Percentiles rank a stretch among this genome's conserved stretches.
These are phyloP conservation scores for Lucinisca nassula DNA, from an alignment of 2,888 invertebrate species.

Conservation along the genomic window DNA sequence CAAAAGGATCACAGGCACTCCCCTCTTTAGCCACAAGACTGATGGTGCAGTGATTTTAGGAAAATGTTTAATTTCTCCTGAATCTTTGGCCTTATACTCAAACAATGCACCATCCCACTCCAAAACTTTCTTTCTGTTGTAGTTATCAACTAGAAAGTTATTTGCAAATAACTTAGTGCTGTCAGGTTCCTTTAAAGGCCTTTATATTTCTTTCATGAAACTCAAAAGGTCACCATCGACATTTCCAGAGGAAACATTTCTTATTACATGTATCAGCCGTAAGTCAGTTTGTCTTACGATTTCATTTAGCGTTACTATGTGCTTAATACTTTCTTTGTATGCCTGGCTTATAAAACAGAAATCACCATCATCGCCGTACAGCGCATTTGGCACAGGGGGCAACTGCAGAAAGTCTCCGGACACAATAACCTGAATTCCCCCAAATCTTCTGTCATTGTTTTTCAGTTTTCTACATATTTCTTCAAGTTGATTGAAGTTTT, in stretches of 20 bases:
- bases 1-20: constrained; percentile 35
- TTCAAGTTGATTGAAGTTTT: background rate
- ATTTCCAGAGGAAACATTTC: constrained; percentile 27
- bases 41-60: constrained; percentile 8
- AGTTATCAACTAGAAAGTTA: constrained; percentile 33
- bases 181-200: constrained; percentile 2
- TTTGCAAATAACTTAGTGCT: constrained; percentile 15
- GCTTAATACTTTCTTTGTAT: background rate
- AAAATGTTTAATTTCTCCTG: constrained; percentile 10
- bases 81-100: constrained; percentile 37
- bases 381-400: constrained; percentile 45
- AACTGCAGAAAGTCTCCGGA: constrained; percentile 52
- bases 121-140: constrained; percentile 35
- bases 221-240: background rate
- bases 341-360: constrained; percentile 36
- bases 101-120: background rate
- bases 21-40: constrained; percentile 30
- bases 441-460: constrained; percentile 6
- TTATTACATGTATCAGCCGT: constrained; percentile 10
- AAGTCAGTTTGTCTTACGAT: constrained; percentile 41
- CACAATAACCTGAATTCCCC: constrained; percentile 52
- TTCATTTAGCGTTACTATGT: constrained; percentile 9
- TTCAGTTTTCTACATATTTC: background rate
- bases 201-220: constrained; percentile 11
- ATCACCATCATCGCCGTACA: constrained; percentile 31